phyloP scores from a whole-genome alignment of 2,888 invertebrate species.

The Philereme vetulata region DNA sequence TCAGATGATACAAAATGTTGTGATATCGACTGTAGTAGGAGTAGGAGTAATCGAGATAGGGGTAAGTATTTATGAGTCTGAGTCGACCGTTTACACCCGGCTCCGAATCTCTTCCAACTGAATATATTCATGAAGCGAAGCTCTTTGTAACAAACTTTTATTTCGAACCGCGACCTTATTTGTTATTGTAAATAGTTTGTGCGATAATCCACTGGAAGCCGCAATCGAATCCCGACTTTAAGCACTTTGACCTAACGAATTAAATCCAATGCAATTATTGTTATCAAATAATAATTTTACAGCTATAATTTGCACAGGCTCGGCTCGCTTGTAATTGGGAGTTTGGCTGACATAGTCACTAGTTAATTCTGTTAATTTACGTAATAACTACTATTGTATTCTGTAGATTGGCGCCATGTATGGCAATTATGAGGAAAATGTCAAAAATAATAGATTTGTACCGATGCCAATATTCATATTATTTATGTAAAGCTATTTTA shows the following conservation, averaged over 20 bases:
- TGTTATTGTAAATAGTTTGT: neutral
- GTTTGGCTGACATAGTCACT: neutral
- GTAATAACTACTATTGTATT: neutral
- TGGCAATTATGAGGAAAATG: neutral
- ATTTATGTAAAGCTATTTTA: no score
- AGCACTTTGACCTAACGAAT: neutral
- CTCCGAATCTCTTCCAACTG: neutral
- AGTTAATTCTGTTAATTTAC: neutral
- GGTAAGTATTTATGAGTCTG: neutral
- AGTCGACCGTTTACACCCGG: neutral
- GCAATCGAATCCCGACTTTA: no score
- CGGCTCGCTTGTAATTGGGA: neutral
- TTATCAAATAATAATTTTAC: constrained; percentile 3
- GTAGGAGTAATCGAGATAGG: no score
- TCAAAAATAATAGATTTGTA: neutral
- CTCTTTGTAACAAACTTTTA: neutral
- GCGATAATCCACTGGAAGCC: neutral
- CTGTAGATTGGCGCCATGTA: neutral
- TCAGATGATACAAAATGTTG: no score
- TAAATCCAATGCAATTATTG: neutral
- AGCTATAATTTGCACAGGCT: neutral
- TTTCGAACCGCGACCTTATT: neutral
- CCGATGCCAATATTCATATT: no score
- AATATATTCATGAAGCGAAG: neutral
- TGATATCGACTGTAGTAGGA: no score